These are phyloP conservation scores for Aphelenchoides fujianensis DNA, from an alignment of 1,140 invertebrate species.

Conservation along the genomic window DNA sequence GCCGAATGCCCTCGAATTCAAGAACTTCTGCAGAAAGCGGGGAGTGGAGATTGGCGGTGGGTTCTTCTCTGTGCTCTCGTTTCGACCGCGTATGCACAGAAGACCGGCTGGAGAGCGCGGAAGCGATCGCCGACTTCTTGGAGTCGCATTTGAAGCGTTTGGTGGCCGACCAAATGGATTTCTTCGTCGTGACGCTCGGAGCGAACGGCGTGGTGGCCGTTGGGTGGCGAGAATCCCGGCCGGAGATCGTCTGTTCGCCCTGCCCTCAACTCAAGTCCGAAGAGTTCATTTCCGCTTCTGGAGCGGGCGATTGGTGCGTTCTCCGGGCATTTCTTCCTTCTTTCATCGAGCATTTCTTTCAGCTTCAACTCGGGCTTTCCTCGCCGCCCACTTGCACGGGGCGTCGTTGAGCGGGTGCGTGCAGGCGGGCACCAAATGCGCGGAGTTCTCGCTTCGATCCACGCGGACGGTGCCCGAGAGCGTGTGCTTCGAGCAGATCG, in stretches of 20 bases:
- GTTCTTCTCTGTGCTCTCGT: background rate
- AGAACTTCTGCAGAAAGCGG: slow-evolving; percentile 13
- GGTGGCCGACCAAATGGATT: background rate
- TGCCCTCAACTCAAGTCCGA: too few species aligned
- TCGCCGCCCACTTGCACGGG: slow-evolving; percentile 11
- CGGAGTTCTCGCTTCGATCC: background rate
- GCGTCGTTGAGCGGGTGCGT: background rate
- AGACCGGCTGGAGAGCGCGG: background rate
- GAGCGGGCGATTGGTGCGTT: slow-evolving; percentile 23
- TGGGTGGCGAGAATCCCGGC: background rate
- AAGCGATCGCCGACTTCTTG: slow-evolving; percentile 7
- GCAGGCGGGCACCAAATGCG: background rate
- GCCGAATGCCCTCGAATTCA: slow-evolving; percentile 50
- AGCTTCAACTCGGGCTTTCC: slow-evolving; percentile 26
- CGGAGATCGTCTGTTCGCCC: background rate
- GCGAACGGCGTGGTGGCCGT: background rate
- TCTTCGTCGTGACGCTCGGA: slow-evolving; percentile 10
- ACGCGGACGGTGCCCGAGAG: background rate
- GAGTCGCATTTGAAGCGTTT: background rate
- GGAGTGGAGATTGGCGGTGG: background rate
- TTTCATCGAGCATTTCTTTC: too few species aligned
- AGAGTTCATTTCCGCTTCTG: slow-evolving; percentile 19
- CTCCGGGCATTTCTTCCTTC: too few species aligned
- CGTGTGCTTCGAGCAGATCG: background rate
- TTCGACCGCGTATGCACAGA: background rate